These are phyloP conservation scores for Drosophila takahashii DNA, from an alignment of 1,140 invertebrate genomes.

Conservation along the genomic window DNA sequence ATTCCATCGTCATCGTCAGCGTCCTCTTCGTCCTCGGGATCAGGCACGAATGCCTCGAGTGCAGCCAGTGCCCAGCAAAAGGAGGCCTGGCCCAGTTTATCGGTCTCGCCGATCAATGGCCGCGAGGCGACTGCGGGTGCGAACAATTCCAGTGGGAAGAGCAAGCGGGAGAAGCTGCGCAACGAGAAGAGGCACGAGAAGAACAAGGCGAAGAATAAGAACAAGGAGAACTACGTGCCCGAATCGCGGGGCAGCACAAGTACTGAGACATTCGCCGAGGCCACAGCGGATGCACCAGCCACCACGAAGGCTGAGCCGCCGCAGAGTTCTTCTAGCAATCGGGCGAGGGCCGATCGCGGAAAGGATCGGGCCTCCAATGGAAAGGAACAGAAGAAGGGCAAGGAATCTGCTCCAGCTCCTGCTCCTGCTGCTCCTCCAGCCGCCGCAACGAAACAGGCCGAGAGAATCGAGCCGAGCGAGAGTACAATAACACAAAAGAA, in stretches of 20 bases:
- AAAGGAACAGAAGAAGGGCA: slow-evolving; percentile 49
- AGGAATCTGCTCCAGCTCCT: slow-evolving; percentile 36
- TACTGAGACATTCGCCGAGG: slow-evolving; percentile 38
- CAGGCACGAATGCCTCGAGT: slow-evolving; percentile 35
- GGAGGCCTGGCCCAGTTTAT: slow-evolving; percentile 90
- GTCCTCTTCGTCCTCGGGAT: slow-evolving; percentile 49
- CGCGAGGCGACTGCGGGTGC: slow-evolving; percentile 49
- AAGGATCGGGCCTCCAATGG: slow-evolving; percentile 37
- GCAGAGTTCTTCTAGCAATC: slow-evolving; percentile 24
- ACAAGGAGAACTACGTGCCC: slow-evolving; percentile 69
- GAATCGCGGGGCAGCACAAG: slow-evolving; percentile 43
- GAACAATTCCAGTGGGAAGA: slow-evolving; percentile 55
- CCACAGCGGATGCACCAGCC: slow-evolving; percentile 27
- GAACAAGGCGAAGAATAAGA: slow-evolving; percentile 73
- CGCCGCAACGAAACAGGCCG: slow-evolving; percentile 11
- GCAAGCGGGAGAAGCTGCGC: slow-evolving; percentile 66
- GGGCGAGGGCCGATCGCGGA: slow-evolving; percentile 44
- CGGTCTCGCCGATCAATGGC: slow-evolving; percentile 84
- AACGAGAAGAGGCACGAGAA: slow-evolving; percentile 78
- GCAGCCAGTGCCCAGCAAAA: slow-evolving; percentile 87
- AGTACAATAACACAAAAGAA: slow-evolving; percentile 18
- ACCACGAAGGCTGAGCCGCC: slow-evolving; percentile 44
- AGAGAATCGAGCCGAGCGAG: slow-evolving; percentile 45
- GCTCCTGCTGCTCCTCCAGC: slow-evolving; percentile 12
- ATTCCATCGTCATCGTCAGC: slow-evolving; percentile 57